Conservation (phyloP, 2,888 invertebrate species). For the Chrysolina haemoptera region DNA sequence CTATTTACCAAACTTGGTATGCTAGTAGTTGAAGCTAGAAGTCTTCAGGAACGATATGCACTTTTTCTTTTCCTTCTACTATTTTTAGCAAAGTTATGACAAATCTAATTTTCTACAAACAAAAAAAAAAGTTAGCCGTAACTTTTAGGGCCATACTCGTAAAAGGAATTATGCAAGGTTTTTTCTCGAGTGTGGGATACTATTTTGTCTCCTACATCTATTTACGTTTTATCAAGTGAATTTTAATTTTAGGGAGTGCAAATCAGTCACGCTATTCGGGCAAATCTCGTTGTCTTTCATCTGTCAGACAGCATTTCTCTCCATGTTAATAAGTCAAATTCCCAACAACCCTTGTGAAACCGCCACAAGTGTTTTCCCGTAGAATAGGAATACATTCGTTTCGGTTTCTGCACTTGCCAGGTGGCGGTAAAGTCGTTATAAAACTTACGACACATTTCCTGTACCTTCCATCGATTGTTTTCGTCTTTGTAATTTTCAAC, state of each 20-base stretch:
- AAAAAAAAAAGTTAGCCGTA: too few relatives aligned
- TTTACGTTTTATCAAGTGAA: not conserved
- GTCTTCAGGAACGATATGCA: too few relatives aligned
- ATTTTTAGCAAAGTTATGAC: too few relatives aligned
- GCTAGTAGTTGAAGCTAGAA: too few relatives aligned
- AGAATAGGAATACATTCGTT: slow-evolving; percentile 65
- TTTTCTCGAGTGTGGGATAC: too few relatives aligned
- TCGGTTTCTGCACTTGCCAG: slow-evolving; percentile 65
- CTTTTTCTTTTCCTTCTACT: too few relatives aligned
- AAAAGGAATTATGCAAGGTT: too few relatives aligned
- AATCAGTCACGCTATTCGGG: slow-evolving; percentile 10
- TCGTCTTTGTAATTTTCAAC: slow-evolving; percentile 30
- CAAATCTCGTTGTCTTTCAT: slow-evolving; percentile 14
- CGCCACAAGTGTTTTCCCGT: slow-evolving; percentile 60
- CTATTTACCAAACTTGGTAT: too few relatives aligned
- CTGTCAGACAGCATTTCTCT: slow-evolving; percentile 9
- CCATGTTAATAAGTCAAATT: slow-evolving; percentile 23
- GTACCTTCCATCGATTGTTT: slow-evolving; percentile 41
- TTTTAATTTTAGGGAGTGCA: slow-evolving; percentile 6
- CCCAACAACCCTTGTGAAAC: slow-evolving; percentile 59
- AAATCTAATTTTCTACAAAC: too few relatives aligned
- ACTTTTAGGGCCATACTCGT: too few relatives aligned
- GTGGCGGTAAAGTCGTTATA: slow-evolving; percentile 61
- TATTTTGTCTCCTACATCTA: not conserved
- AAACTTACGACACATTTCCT: slow-evolving; percentile 50